Evolutionary conservation across 2,888 invertebrate genomes (phyloP), one percentile per base, ranked within the genome.

Genomic region (Panzeria rudis): DNA sequence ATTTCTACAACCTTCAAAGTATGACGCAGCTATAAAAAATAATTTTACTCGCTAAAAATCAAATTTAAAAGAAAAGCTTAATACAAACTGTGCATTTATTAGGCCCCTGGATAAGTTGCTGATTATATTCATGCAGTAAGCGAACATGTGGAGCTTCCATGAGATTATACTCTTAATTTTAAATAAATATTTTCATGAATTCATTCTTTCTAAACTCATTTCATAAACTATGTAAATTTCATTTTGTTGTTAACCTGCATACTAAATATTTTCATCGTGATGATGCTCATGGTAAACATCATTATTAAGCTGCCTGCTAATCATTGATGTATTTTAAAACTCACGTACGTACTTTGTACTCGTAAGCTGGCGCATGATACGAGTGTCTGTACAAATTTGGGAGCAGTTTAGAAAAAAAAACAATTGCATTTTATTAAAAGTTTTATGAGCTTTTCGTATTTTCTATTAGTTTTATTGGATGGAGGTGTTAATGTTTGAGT

Each of bases 381-480:
- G 64, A 50, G 38, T 64, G 71, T 62, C 69, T 62, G 13, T 20
- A 54, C 20, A 82, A 76, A 73, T 85, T 85, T 73, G 69, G 81
- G 85, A 82, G 73, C 82, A 82, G 78, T 66, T 69, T 35, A 11
- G 41, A 41, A 15, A 44, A 62, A 66, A 64, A 35, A 69, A 59
- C 41, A 56, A 56, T 56, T 35, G 59, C 25, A 59, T 77, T 62
- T 61, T 11, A 41, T 54, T 64, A 15, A n/a, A 44, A 7, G 15
- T 54, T 35, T 44, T 32, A n/a, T 38, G 25, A 32, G 29, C 9
- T 52, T 56, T 64, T 41, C 6, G 13, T 50, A 32, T 62, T 41
- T 1, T 38, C 20, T 47, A 15, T 52, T 62, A 41, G 3, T 25
- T 68, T 78, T 50, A 15, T 52, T 50, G 15, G 11, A 29, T 52